phyloP scores from a whole-genome alignment of 2,113 vertebrate genomes.

The Saiga tatarica region DNA sequence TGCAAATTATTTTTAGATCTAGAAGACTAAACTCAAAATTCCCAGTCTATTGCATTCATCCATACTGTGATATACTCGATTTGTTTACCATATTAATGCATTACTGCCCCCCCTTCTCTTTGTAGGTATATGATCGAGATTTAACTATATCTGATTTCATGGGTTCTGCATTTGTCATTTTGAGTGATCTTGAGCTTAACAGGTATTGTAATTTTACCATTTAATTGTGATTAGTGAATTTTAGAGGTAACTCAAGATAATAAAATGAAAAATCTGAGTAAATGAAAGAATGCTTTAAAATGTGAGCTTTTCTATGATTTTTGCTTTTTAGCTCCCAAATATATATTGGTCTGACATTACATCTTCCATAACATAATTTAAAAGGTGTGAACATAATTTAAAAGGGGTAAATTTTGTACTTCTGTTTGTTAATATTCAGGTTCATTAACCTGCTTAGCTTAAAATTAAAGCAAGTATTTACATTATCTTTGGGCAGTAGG shows the following conservation, averaged over 20 bases:
- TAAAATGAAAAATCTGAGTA: background rate
- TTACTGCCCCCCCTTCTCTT: background rate
- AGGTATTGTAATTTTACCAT: conserved; percentile 80
- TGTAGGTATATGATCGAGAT: conserved; percentile 95
- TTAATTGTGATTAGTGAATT: background rate
- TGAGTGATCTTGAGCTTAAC: conserved; percentile 89
- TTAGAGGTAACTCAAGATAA: background rate
- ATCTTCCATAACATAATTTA: background rate
- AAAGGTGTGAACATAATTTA: background rate
- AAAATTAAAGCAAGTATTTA: background rate
- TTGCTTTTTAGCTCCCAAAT: background rate
- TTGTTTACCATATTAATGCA: background rate
- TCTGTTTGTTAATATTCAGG: background rate
- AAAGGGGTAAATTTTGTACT: background rate
- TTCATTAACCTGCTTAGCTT: background rate
- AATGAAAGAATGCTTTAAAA: background rate
- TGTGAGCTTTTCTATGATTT: background rate
- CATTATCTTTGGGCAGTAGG: background rate
- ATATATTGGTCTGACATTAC: background rate
- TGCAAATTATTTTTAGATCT: background rate
- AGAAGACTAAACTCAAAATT: background rate
- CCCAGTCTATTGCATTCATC: background rate
- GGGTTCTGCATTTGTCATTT: conserved; percentile 87
- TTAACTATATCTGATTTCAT: conserved; percentile 95
- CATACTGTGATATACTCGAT: conserved; percentile 1